A percentile compares a stretch with the other conserved stretches of the same genome.
Evolutionary conservation across 2,888 invertebrate species (phyloP).

Genomic region (Ochropleura plecta): DNA sequence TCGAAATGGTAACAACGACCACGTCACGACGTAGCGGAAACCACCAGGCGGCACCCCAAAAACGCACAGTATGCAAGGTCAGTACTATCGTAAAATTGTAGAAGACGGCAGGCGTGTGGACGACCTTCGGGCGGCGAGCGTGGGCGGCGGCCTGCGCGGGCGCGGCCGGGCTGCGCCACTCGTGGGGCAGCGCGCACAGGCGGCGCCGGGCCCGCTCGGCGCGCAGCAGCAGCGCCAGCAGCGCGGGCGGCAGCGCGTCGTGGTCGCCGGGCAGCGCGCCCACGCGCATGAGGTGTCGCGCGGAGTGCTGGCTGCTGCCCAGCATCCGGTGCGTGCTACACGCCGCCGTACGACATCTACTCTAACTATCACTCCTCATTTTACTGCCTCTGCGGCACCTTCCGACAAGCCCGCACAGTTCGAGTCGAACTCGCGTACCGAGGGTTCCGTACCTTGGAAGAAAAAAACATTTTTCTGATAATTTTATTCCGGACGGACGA

Average conservation of each 20-base stretch:
- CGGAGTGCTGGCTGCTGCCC: neutral
- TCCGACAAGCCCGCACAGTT: constrained; percentile 17
- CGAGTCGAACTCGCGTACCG: constrained; percentile 25
- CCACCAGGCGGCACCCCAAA: neutral
- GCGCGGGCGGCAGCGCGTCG: neutral
- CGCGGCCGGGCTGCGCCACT: neutral
- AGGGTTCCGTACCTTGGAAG: constrained; percentile 44
- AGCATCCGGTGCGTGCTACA: constrained; percentile 11
- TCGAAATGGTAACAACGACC: neutral
- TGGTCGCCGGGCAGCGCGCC: constrained; percentile 2
- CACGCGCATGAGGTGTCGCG: neutral
- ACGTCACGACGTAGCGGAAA: neutral
- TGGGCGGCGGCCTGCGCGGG: neutral
- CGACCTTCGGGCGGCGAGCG: neutral
- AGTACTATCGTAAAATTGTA: neutral
- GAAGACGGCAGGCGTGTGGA: neutral
- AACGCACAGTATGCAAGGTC: neutral
- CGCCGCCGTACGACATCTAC: constrained; percentile 1
- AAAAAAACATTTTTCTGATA: constrained; percentile 36
- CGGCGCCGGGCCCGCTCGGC: neutral
- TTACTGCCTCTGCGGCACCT: constrained; percentile 10
- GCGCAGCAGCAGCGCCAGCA: constrained; percentile 6
- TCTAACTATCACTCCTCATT: constrained; percentile 7
- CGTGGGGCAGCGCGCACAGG: neutral
- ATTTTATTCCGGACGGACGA: neutral